A percentile compares a stretch with the other conserved stretches of the same genome.
phyloP scores from a whole-genome alignment of 2,888 invertebrate species.

The Eustalomyia histrio region DNA sequence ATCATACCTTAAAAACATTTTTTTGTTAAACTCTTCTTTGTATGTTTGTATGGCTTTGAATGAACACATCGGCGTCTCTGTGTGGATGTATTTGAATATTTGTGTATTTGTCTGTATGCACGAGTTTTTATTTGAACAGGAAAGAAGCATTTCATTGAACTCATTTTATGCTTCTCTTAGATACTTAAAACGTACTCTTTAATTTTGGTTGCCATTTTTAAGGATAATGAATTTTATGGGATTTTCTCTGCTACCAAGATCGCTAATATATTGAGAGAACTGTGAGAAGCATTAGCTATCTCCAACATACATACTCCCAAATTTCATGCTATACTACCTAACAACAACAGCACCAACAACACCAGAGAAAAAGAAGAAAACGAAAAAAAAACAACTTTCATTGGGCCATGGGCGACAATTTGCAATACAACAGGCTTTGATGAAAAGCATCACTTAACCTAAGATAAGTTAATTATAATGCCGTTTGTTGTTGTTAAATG shows the following conservation, averaged over 20 bases:
- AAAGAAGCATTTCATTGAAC: constrained; percentile 45
- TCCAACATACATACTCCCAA: too few relatives aligned
- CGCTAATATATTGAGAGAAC: too few relatives aligned
- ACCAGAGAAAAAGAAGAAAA: constrained; percentile 15
- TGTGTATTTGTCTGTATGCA: constrained; percentile 35
- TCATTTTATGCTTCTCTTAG: too few relatives aligned
- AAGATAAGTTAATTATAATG: constrained; percentile 68
- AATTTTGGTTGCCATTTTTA: too few relatives aligned
- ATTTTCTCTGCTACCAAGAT: too few relatives aligned
- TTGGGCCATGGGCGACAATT: constrained; percentile 67
- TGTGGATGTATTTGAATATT: too few relatives aligned
- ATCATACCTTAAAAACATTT: constrained; percentile 36
- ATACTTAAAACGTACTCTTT: too few relatives aligned
- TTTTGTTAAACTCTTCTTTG: neutral
- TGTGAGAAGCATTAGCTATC: too few relatives aligned
- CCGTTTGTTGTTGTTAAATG: constrained; percentile 36
- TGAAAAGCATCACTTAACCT: constrained; percentile 67
- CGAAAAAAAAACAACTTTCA: constrained; percentile 30
- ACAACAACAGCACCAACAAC: constrained; percentile 31
- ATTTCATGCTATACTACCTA: constrained; percentile 42
- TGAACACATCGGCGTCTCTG: neutral
- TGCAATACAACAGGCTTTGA: constrained; percentile 66
- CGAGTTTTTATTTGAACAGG: constrained; percentile 17
- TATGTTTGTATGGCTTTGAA: neutral
- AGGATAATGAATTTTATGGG: too few relatives aligned